phyloP scores from a whole-genome alignment of 2,888 invertebrate genomes.

The Lithophane leautieri region DNA sequence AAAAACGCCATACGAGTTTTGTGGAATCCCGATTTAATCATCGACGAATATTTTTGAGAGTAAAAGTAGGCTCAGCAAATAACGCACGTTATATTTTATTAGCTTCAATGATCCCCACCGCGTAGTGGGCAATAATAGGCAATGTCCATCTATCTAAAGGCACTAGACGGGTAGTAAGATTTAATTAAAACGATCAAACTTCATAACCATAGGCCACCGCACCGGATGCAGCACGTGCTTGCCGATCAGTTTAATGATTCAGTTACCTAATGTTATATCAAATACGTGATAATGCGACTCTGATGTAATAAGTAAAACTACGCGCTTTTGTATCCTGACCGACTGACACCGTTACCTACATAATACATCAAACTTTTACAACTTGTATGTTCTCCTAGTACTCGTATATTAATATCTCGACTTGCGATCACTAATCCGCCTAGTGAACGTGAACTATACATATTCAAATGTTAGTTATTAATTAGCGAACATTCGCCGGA shows the following conservation, averaged over 20 bases:
- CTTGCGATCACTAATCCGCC: slow-evolving; percentile 21
- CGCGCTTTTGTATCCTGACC: slow-evolving; percentile 60
- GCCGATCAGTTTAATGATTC: slow-evolving; percentile 53
- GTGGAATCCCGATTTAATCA: slow-evolving; percentile 64
- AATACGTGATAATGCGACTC: slow-evolving; percentile 42
- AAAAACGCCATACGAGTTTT: slow-evolving; percentile 78
- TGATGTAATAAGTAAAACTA: slow-evolving; percentile 58
- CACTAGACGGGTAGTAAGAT: slow-evolving; percentile 39
- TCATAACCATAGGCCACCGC: slow-evolving; percentile 57
- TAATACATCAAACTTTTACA: slow-evolving; percentile 37
- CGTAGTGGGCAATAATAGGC: slow-evolving; percentile 3
- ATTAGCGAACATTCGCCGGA: slow-evolving; percentile 53
- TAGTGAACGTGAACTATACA: slow-evolving; percentile 1
- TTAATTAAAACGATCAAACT: slow-evolving; percentile 39
- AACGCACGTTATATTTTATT: slow-evolving; percentile 21
- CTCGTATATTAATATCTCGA: slow-evolving; percentile 24
- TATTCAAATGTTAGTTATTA: slow-evolving; percentile 38
- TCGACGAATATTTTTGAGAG: slow-evolving; percentile 48
- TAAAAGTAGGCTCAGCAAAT: slow-evolving; percentile 36
- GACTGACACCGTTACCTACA: slow-evolving; percentile 56
- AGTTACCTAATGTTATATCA: slow-evolving; percentile 61
- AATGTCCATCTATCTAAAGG: slow-evolving; percentile 8
- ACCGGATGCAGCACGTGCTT: slow-evolving; percentile 67
- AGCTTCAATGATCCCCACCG: neutral
- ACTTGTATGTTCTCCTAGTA: neutral